These are phyloP conservation scores for Dioctria linearis DNA, from an alignment of 2,888 invertebrate species.

Conservation along the genomic window DNA sequence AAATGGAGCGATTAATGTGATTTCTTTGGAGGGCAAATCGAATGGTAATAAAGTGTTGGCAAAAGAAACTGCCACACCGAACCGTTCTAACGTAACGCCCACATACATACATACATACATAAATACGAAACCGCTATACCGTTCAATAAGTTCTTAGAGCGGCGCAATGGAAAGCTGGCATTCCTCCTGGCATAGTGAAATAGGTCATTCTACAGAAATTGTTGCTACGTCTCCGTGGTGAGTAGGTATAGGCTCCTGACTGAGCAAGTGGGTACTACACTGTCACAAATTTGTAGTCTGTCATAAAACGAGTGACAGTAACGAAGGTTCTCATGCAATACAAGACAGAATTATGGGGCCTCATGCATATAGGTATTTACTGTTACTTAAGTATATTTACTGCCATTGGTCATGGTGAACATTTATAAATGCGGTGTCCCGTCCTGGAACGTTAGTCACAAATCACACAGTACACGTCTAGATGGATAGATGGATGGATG, in stretches of 20 bases:
- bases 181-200: neutral
- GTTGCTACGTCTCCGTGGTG: neutral
- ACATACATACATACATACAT: neutral
- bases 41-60: neutral
- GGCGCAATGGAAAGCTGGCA: neutral
- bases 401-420: neutral
- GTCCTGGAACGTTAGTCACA: neutral
- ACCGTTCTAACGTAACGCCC: neutral
- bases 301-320: neutral
- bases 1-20: neutral
- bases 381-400: neutral
- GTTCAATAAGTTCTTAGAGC: neutral
- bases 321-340: neutral
- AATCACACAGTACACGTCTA: neutral
- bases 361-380: neutral
- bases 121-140: neutral
- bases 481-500: neutral
- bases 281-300: neutral
- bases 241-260: neutral
- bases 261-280: neutral
- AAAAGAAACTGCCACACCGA: neutral
- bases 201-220: neutral
- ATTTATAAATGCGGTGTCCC: neutral
- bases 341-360: neutral
- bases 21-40: neutral